Evolutionary conservation across 2,113 vertebrate genomes (phyloP), one percentile per base, ranked within the genome.

Genomic region (Zapornia atra): DNA sequence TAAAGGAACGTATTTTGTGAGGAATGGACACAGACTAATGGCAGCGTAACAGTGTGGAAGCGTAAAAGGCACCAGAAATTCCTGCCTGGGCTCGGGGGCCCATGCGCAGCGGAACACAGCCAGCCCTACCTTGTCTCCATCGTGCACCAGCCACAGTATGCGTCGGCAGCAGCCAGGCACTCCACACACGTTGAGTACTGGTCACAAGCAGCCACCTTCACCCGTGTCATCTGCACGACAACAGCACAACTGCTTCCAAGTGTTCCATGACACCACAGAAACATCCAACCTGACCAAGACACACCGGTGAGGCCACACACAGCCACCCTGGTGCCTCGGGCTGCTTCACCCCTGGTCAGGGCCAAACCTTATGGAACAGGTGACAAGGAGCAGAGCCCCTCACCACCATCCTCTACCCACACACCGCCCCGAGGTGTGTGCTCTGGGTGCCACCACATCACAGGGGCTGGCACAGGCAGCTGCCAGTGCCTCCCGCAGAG

Each of bases 91-190:
- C 24, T 14, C 0, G 34, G 71, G 38, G 34, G 29, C 64, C 75
- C 22, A 20, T 19, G 70, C 1, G 0, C 33, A 3, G 6, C 3
- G 1, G 51, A 36, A 15, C 42, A 4, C 1, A 29, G 34, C 26
- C 10, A 38, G 17, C 46, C 93, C 87, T 97, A 99, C 99, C 99
- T 98, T 50, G 98, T 99, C 97, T 99, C 99, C 97, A 99, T 98
- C 0, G 99, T 98, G 29, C 99, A 99, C 99, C 99, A 99, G 64
- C 99, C 99, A 3, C 99, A 99, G 97, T 99, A 98, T 72, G 99
- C 98, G 1, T 99, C 99, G 0, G 98, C 98, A 0, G 99, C 98
- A 0, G 97, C 98, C 97, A 99, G 97, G 84, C 99, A 99, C 93
- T 98, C 98, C 3, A 29, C 33, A 77, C 99, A 99, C 34, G 98